Conservation (phyloP, 2,888 invertebrate genomes). For the Luperina nickerlii region DNA sequence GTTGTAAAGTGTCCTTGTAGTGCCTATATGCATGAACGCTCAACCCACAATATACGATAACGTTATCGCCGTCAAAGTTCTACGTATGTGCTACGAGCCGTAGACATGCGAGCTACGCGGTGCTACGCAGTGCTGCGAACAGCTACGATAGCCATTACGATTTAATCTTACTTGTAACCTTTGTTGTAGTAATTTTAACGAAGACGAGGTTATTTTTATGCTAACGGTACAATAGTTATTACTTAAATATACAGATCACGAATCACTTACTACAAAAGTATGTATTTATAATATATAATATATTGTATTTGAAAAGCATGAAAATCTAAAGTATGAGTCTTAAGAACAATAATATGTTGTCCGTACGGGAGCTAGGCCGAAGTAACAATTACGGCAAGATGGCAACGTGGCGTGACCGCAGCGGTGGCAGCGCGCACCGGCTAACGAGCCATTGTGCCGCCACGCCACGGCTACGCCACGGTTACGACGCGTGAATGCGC, state of each 20-base stretch:
- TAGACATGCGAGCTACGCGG: conserved; percentile 49
- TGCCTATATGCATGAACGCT: not conserved
- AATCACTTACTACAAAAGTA: not conserved
- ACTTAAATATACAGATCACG: conserved; percentile 3
- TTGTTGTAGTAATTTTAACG: conserved; percentile 5
- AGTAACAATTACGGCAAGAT: conserved; percentile 21
- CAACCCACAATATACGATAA: not conserved
- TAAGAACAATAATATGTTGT: not conserved
- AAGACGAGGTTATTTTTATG: conserved; percentile 7
- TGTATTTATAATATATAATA: too few species aligned
- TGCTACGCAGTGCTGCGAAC: conserved; percentile 43
- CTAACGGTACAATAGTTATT: not conserved
- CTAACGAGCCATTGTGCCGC: conserved; percentile 56
- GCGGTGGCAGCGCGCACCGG: conserved; percentile 43
- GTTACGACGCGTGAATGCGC: conserved; percentile 15
- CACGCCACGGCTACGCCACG: conserved; percentile 9
- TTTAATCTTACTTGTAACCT: conserved; percentile 28
- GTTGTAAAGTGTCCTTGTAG: conserved; percentile 5
- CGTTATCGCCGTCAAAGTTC: not conserved
- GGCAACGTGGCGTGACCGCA: conserved; percentile 27
- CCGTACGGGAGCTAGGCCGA: not conserved
- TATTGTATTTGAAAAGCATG: not conserved
- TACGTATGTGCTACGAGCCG: conserved; percentile 41
- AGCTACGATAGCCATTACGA: conserved; percentile 13
- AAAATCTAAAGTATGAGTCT: not conserved